Percentiles rank a stretch among this genome's conserved stretches.
These are phyloP conservation scores for Notolepis coatsorum DNA, from an alignment of 2,797 vertebrate species.

Conservation along the genomic window DNA sequence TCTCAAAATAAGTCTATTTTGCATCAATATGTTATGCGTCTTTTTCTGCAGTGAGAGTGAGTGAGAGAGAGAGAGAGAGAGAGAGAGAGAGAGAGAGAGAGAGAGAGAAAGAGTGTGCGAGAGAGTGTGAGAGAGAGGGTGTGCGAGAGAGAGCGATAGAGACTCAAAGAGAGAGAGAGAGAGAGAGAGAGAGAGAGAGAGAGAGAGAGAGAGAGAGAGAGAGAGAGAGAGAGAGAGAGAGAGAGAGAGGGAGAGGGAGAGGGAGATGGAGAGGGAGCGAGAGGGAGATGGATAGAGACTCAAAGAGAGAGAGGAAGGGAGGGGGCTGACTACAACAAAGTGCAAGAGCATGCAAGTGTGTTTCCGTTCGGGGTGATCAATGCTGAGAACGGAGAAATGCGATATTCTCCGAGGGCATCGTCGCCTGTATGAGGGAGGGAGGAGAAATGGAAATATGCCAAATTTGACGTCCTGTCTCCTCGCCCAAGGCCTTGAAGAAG, in stretches of 20 bases:
- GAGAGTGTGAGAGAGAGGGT: too few species aligned
- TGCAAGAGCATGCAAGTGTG: slow-evolving; percentile 40
- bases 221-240: slow-evolving; percentile 47
- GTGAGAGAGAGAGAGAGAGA: too few species aligned
- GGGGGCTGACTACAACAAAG: slow-evolving; percentile 8
- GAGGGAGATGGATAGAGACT: slow-evolving; percentile 39
- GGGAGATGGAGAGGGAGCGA: background rate
- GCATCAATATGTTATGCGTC: too few species aligned
- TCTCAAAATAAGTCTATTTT: too few species aligned
- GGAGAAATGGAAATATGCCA: slow-evolving; percentile 12
- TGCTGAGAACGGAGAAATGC: slow-evolving; percentile 64
- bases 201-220: slow-evolving; percentile 36
- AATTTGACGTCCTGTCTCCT: slow-evolving; percentile 38
- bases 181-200: slow-evolving; percentile 15
- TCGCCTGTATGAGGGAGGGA: background rate
- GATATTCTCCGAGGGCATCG: slow-evolving; percentile 49
- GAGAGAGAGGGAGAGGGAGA: slow-evolving; percentile 12
- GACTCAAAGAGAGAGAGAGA: slow-evolving; percentile 1
- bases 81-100: too few species aligned
- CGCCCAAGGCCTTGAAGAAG: slow-evolving; percentile 5
- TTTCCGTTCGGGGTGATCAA: slow-evolving; percentile 51
- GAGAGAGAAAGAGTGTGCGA: too few species aligned
- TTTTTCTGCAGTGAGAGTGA: too few species aligned
- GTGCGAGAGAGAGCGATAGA: slow-evolving; percentile 52
- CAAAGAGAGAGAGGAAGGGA: slow-evolving; percentile 8